phyloP scores from a whole-genome alignment of 2,797 vertebrate genomes.

The Smutsia gigantea region DNA sequence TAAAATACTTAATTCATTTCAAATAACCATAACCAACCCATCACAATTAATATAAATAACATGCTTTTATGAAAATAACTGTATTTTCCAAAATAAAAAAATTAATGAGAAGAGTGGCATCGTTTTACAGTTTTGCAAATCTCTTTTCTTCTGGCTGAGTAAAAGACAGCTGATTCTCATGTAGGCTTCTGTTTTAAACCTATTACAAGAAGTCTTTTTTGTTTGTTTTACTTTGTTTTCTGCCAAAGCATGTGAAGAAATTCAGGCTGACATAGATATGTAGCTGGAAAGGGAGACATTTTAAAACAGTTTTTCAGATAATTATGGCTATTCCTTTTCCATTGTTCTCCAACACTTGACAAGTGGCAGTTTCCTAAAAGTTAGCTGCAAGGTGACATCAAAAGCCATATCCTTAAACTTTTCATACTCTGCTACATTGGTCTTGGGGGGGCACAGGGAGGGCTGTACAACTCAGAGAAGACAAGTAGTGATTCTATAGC shows the following conservation, averaged over 20 bases:
- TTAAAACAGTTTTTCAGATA: conserved; percentile 25
- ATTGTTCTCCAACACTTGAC: background rate
- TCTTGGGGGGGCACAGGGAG: too few relatives aligned
- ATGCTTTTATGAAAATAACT: background rate
- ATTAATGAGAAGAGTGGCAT: background rate
- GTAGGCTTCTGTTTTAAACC: background rate
- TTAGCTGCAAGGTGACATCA: background rate
- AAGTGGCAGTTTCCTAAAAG: background rate
- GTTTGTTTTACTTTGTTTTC: background rate
- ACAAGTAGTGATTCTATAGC: too few relatives aligned
- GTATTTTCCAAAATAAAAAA: background rate
- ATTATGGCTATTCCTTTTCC: background rate
- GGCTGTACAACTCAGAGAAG: too few relatives aligned
- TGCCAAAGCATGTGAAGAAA: background rate
- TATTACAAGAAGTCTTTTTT: background rate
- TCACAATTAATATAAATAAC: background rate
- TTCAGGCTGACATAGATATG: background rate
- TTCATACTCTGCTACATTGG: background rate
- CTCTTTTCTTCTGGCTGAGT: background rate
- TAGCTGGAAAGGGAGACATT: background rate
- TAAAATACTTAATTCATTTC: background rate
- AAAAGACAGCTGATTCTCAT: background rate
- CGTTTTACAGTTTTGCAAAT: background rate
- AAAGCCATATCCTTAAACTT: background rate
- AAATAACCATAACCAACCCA: background rate